Evolutionary conservation across 2,888 invertebrate species (phyloP), one percentile per base, ranked within the genome.

Genomic region (Melanotus villosus): DNA sequence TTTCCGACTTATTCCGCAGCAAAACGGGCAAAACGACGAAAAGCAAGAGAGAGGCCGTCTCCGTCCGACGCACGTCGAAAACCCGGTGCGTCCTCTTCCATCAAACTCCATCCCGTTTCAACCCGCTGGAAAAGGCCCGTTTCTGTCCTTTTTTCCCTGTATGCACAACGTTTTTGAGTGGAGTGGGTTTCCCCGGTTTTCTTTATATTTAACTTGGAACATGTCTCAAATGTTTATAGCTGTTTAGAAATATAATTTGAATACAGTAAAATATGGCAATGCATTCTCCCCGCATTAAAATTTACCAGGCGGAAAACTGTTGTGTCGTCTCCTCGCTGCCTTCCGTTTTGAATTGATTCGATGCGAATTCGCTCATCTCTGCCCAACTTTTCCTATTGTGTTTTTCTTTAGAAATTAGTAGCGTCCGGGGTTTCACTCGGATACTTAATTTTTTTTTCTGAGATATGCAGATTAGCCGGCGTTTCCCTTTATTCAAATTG

Each of bases 141-240:
- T 65, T 58, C 63, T n/a, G 38, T 57, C 63, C 57, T 63, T 68
- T 63, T 34, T 50, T 56, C 60, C 34, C 34, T 21, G 38, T 54
- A 50, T 52, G 50, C 45, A 68, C 38, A 43, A 41, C 23, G 41
- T n/a, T n/a, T n/a, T n/a, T 30, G 47, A 56, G 59, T 62, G 56
- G 65, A 54, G 52, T 32, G 65, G 54, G 59, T 45, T 63, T 68
- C 58, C 59, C 63, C 65, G 65, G 59, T 65, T 68, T 70, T 67
- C 72, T 68, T 71, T 70, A 71, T 70, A 68, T 65, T 67, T 62
- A 73, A 76, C 63, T 74, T 71, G 70, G 73, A 64, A 75, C 78
- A 78, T 78, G 78, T 70, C 68, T 73, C 74, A 77, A 78, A 76
- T 78, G 72, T 77, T 77, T 77, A 78, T 77, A 63, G 72, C 76